Base-by-base conservation (phyloP, 2,797 vertebrate genomes). In the Myotis pilosus region DNA sequence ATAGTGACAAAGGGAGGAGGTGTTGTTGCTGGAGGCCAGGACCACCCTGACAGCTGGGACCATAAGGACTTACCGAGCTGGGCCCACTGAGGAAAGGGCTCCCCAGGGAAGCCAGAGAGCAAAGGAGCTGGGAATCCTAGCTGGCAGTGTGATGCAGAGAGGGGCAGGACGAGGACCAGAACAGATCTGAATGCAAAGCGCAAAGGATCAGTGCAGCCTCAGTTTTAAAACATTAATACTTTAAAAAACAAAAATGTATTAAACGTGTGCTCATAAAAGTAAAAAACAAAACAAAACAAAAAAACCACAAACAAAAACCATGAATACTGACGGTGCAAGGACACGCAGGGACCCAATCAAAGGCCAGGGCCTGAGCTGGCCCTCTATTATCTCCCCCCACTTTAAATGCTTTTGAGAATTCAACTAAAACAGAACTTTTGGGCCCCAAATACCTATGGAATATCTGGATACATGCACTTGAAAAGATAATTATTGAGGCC, bases 361-460 rank as follows among this genome's bases (percentile, higher is more conserved):
- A 41, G 30, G 28, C 22, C n/a, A 15, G 79, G 13, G 3, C 55
- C 44, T 8, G 9, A 79, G 44, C 2, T 47, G 22, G 15, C 8
- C 44, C 4, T 66, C 64, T 16, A 7, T n/a, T 33, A 41, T 28
- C 41, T 72, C 44, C 4, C 49, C 5, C 28, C 0, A 55, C 44
- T 78, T 81, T 5, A 78, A 93, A 88, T 30, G 30, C 12, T 62
- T 93, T 86, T 62, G 57, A 20, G 33, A 91, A 74, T n/a, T 85
- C 36, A 57, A 82, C 30, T 36, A 79, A 81, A 91, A 60, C 9
- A 53, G 51, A 41, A 41, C 41, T 78, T 71, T 55, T 15, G n/a
- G 22, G 62, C 6, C 8, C 30, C 53, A 41, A 47, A 88, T 36
- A 69, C 55, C 49, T 76, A 80, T 3, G 57, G 25, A 55, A 60